These are phyloP conservation scores for Oxycera nigricornis DNA, from an alignment of 2,888 invertebrate genomes.

Conservation along the genomic window DNA sequence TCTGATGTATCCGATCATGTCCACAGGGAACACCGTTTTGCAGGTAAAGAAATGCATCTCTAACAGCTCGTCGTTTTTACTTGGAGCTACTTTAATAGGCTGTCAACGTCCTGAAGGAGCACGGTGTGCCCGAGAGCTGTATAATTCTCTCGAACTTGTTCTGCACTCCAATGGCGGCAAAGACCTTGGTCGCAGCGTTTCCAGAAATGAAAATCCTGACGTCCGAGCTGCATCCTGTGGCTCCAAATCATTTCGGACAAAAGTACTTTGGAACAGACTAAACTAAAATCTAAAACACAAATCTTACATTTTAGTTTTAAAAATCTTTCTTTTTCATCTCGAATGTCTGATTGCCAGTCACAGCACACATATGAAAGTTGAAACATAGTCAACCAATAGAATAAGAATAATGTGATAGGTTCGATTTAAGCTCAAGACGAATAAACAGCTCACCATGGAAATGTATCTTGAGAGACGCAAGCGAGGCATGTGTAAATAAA, in stretches of 20 bases:
- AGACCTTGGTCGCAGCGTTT: constrained; percentile 82
- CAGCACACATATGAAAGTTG: background rate
- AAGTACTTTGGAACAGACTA: constrained; percentile 99
- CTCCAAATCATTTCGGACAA: constrained; percentile 97
- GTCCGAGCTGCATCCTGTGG: constrained; percentile 92
- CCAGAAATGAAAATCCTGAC: constrained; percentile 94
- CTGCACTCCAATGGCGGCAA: constrained; percentile 91
- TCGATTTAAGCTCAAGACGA: background rate
- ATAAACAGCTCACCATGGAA: background rate
- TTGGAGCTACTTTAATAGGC: constrained; percentile 67
- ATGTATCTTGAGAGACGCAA: background rate
- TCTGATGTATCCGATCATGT: constrained; percentile 99
- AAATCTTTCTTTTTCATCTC: too few species aligned
- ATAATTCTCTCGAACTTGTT: constrained; percentile 98
- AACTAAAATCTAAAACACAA: too few species aligned
- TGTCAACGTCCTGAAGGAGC: constrained; percentile 91
- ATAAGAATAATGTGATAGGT: background rate
- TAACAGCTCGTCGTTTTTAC: background rate
- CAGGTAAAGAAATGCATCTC: constrained; percentile 62
- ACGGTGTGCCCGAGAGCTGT: constrained; percentile 91
- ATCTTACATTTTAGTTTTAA: too few species aligned
- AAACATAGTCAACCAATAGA: background rate
- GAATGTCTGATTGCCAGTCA: too few species aligned
- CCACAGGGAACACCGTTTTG: constrained; percentile 95
- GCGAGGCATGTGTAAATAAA: background rate